Evolutionary conservation across 2,888 invertebrate genomes (phyloP).

Genomic region (Mesorhabditis belari): DNA sequence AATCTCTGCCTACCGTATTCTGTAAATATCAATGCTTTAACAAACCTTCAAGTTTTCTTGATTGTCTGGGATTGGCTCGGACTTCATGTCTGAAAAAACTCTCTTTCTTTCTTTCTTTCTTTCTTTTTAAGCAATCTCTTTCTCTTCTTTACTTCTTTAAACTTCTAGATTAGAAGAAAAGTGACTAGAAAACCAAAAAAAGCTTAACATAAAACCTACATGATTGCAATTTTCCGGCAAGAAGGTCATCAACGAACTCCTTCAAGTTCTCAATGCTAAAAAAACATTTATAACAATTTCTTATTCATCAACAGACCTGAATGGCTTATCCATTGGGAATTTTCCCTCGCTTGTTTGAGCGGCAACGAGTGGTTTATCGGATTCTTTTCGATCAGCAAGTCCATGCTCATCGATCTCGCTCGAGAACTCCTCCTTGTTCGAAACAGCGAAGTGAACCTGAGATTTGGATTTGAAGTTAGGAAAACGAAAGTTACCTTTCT

Average conservation of each 20-base stretch:
- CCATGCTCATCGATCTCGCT: conserved; percentile 90
- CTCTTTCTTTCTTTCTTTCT: no score
- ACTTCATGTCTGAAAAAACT: no score
- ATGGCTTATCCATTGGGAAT: conserved; percentile 79
- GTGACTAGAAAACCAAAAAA: no score
- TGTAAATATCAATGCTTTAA: not conserved
- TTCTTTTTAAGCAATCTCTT: no score
- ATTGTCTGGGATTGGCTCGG: conserved; percentile 79
- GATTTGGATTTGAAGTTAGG: not conserved
- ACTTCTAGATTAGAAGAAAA: no score
- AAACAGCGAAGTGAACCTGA: conserved; percentile 74
- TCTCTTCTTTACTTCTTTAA: no score
- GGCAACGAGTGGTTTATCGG: conserved; percentile 81
- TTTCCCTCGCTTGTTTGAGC: conserved; percentile 79
- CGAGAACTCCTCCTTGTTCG: conserved; percentile 85
- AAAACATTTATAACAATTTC: not conserved
- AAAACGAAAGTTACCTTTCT: conserved; percentile 25
- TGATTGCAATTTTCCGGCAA: conserved; percentile 76
- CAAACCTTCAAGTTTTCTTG: conserved; percentile 63
- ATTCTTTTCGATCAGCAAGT: conserved; percentile 70
- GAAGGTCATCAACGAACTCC: conserved; percentile 74
- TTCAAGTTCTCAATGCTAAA: conserved; percentile 74
- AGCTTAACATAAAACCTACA: no score
- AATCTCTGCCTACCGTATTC: not conserved
- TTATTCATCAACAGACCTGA: conserved; percentile 64